These are phyloP conservation scores for Pseudopodoces humilis DNA, from an alignment of 2,113 vertebrate species.

Conservation along the genomic window DNA sequence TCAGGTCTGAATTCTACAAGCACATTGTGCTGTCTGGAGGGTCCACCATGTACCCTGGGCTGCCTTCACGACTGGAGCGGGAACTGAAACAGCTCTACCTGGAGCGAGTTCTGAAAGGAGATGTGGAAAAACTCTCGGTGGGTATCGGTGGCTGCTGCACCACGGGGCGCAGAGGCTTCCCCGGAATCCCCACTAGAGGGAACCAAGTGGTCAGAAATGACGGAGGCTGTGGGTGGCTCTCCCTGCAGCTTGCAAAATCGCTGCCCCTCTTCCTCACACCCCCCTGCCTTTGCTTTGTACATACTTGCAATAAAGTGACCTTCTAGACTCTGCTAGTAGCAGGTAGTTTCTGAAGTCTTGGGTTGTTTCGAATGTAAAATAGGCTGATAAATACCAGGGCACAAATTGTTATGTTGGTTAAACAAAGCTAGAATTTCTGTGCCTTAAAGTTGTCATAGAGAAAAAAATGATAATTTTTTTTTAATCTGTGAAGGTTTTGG, in stretches of 20 bases:
- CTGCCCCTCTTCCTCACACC: not conserved
- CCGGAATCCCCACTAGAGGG: slow-evolving; percentile 71
- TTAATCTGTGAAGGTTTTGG: not conserved
- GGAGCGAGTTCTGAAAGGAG: slow-evolving; percentile 96
- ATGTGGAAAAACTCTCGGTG: slow-evolving; percentile 98
- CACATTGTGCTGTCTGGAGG: slow-evolving; percentile 98
- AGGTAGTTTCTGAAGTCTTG: not conserved
- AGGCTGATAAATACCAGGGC: not conserved
- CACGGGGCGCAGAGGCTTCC: not conserved
- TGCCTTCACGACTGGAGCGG: slow-evolving; percentile 93
- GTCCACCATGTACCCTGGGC: slow-evolving; percentile 98
- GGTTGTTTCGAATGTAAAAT: not conserved
- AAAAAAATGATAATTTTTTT: not conserved
- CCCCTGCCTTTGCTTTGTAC: not conserved
- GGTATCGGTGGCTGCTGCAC: slow-evolving; percentile 30
- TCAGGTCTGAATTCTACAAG: slow-evolving; percentile 97
- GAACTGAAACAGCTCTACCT: slow-evolving; percentile 98
- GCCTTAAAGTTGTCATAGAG: not conserved
- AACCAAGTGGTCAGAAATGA: slow-evolving; percentile 37
- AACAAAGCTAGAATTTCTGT: not conserved
- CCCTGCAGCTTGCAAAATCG: fast-evolving
- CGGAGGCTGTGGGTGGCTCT: not conserved
- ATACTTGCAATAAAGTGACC: fast-evolving
- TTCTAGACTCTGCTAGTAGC: not conserved
- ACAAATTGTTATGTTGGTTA: not conserved